Percentiles rank a stretch among this genome's conserved stretches.
These are phyloP conservation scores for Drosophila quinaria DNA, from an alignment of 2,888 invertebrate species.

Conservation along the genomic window DNA sequence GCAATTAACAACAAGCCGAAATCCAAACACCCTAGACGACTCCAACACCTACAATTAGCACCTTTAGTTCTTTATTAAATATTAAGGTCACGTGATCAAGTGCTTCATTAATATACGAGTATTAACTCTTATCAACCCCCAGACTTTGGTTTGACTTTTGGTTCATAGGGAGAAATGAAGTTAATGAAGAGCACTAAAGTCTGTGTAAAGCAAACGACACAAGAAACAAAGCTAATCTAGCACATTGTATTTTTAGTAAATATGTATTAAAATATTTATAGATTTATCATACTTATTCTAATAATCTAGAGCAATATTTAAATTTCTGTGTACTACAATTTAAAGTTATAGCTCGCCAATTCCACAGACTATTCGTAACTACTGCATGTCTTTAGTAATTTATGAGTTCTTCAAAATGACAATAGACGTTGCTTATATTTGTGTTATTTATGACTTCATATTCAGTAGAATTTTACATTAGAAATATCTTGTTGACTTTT, in stretches of 20 bases:
- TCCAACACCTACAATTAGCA: slow-evolving; percentile 20
- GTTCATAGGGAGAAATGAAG: too few species aligned
- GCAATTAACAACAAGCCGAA: slow-evolving; percentile 36
- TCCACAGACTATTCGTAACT: neutral
- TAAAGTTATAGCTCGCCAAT: slow-evolving; percentile 1
- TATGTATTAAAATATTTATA: slow-evolving; percentile 10
- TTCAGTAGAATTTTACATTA: neutral
- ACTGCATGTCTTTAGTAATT: neutral
- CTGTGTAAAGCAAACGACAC: neutral
- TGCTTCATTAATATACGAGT: neutral
- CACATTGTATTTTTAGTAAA: neutral
- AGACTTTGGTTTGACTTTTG: neutral
- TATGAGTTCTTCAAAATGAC: neutral
- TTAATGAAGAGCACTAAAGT: neutral
- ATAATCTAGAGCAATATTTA: slow-evolving; percentile 5
- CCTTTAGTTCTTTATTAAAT: neutral
- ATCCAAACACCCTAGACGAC: slow-evolving; percentile 15
- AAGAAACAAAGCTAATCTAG: neutral
- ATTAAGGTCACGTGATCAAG: slow-evolving; percentile 10
- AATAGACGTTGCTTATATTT: neutral
- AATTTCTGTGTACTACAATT: neutral
- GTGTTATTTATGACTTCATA: slow-evolving; percentile 6
- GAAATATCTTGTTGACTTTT: neutral
- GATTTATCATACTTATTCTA: slow-evolving; percentile 7
- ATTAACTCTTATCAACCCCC: neutral